phyloP scores from a whole-genome alignment of 2,888 invertebrate species.

The Melinaea marsaeus region DNA sequence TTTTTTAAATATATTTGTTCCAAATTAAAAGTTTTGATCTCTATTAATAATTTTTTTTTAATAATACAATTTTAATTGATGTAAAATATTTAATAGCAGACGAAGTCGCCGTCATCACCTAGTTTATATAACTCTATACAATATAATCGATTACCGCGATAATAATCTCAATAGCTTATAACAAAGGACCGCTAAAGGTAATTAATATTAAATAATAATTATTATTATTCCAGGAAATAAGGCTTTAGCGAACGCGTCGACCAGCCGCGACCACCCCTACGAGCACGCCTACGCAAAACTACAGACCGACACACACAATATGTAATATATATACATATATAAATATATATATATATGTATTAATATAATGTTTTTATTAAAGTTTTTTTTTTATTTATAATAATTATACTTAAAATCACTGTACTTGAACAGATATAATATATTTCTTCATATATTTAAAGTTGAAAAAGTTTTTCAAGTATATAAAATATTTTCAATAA shows the following conservation, averaged over 20 bases:
- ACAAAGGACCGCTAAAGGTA: constrained; percentile 43
- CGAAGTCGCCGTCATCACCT: no score
- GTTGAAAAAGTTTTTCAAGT: no score
- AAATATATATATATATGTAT: constrained; percentile 4
- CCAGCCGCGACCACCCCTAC: constrained; percentile 79
- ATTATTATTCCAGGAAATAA: constrained; percentile 52
- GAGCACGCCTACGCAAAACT: constrained; percentile 88
- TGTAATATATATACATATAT: constrained; percentile 44
- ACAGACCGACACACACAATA: constrained; percentile 73
- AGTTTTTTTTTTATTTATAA: neutral
- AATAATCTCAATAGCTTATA: constrained; percentile 28
- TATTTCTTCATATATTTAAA: no score
- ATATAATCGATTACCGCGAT: constrained; percentile 37
- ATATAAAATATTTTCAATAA: no score
- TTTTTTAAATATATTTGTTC: no score
- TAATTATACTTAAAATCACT: no score
- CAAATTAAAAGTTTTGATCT: no score
- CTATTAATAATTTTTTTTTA: no score
- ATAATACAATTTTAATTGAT: no score
- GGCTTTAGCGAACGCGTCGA: constrained; percentile 51
- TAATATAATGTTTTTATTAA: no score
- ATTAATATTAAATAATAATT: constrained; percentile 27
- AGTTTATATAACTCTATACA: no score
- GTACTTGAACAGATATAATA: no score
- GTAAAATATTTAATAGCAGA: neutral